phyloP scores from a whole-genome alignment of 1,140 invertebrate species.

The Neodiprion pinetum region DNA sequence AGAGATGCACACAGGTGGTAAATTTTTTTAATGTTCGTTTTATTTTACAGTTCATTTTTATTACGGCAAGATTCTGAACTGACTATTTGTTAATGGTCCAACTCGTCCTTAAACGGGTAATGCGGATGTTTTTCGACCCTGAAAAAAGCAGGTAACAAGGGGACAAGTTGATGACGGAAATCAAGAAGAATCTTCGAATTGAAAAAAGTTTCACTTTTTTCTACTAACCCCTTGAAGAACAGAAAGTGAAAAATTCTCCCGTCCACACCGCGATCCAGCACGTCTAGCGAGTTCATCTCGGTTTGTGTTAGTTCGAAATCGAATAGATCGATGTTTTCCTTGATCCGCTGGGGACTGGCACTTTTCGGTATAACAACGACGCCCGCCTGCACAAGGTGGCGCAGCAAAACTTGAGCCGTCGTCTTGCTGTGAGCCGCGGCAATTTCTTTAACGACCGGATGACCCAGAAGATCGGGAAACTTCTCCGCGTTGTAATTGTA shows the following conservation, averaged over 20 bases:
- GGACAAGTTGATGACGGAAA: constrained; percentile 27
- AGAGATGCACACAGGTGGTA: too few species aligned
- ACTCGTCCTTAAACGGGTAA: constrained; percentile 62
- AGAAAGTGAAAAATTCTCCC: constrained; percentile 68
- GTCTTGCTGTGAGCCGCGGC: constrained; percentile 74
- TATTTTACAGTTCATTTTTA: too few species aligned
- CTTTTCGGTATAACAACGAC: constrained; percentile 87
- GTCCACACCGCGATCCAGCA: constrained; percentile 61
- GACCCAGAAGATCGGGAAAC: constrained; percentile 74
- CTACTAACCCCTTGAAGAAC: constrained; percentile 64
- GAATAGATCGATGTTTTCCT: constrained; percentile 69
- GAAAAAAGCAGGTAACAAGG: constrained; percentile 19
- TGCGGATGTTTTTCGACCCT: constrained; percentile 64
- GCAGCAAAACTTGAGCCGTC: constrained; percentile 80
- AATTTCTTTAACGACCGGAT: constrained; percentile 73
- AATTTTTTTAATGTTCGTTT: too few species aligned
- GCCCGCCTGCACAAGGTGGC: constrained; percentile 76
- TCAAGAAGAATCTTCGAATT: constrained; percentile 11
- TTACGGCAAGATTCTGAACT: too few species aligned
- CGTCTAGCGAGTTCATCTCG: constrained; percentile 62
- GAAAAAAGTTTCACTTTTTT: constrained; percentile 5
- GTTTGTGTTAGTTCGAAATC: constrained; percentile 64
- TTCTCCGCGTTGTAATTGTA: constrained; percentile 62
- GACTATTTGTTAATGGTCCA: constrained; percentile 25
- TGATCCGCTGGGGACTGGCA: constrained; percentile 73